Base-by-base conservation (phyloP, 2,113 vertebrate species). In the Merops nubicus region DNA sequence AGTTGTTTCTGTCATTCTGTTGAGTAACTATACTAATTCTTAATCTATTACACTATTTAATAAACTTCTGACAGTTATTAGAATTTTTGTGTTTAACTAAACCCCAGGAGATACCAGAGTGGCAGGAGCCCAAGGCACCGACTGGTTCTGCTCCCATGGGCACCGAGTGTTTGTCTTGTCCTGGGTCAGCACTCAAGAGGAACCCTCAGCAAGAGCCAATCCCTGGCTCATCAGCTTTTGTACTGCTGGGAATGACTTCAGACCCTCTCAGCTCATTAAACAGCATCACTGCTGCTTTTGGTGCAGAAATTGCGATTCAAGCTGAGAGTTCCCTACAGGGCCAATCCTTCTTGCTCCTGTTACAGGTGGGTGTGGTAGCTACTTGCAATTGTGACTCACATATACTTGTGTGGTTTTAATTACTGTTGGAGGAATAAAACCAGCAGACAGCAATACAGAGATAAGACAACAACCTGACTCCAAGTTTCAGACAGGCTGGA, bases 391-490 rank as follows among this genome's bases (percentile, higher is more conserved):
- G 50, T 92, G 90, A 96, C 68, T 96, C 93, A 74, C 47, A 28
- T 53, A 47, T 64, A 47, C 50, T 50, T 77, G 63, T 63, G 72
- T 77, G 67, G 3, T 48, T 93, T 92, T 93, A 94, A 87, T 86
- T 95, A 77, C 94, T 77, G 54, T n/a, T 78, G 64, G 69, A 79
- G 75, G 77, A 95, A 72, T 83, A 78, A 92, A 96, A 59, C 22
- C 47, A 9, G 51, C 54, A 87, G 76, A 80, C 72, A 79, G 42
- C n/a, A 78, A 54, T 45, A 42, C 15, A 72, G 48, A 95, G 93
- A 93, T 94, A 96, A 96, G 38, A 84, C 76, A 93, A 83, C 38
- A 81, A 83, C 56, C 88, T 77, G 82, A 85, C 75, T 96, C 60
- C 67, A 47, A 82, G 47, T 88, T 90, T 85, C 88, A 88, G 96